phyloP scores from a whole-genome alignment of 2,888 invertebrate genomes.

The Tetanocera ferruginea region DNA sequence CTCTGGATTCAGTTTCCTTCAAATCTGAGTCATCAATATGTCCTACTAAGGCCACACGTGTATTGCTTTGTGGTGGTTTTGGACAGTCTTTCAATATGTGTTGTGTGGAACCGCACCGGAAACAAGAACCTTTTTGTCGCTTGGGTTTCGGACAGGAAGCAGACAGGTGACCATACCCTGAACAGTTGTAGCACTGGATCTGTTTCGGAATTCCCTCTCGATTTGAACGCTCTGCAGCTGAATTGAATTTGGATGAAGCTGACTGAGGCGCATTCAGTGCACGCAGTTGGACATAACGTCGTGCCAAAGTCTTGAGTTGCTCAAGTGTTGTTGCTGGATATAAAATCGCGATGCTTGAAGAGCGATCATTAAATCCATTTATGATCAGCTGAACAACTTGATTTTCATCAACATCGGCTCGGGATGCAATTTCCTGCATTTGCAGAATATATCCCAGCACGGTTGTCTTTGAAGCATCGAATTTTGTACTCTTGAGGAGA shows the following conservation, averaged over 20 bases:
- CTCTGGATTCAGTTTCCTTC: background rate
- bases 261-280: background rate
- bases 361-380: conserved; percentile 5
- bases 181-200: conserved; percentile 20
- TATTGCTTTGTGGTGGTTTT: background rate
- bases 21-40: background rate
- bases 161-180: conserved; percentile 25
- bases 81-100: conserved; percentile 31
- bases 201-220: background rate
- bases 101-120: conserved; percentile 34
- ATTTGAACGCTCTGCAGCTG: background rate
- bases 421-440: conserved; percentile 14
- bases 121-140: conserved; percentile 31
- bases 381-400: background rate
- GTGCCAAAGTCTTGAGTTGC: background rate
- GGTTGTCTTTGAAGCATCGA: background rate
- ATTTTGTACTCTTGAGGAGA: background rate
- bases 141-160: conserved; percentile 16
- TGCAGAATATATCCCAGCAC: conserved; percentile 10
- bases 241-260: background rate
- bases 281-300: conserved; percentile 10
- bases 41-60: background rate
- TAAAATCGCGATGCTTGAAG: background rate
- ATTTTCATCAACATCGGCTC: background rate
- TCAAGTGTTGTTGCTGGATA: conserved; percentile 6